phyloP scores from a whole-genome alignment of 1,140 invertebrate genomes.

The Leptestheria dahalacensis region DNA sequence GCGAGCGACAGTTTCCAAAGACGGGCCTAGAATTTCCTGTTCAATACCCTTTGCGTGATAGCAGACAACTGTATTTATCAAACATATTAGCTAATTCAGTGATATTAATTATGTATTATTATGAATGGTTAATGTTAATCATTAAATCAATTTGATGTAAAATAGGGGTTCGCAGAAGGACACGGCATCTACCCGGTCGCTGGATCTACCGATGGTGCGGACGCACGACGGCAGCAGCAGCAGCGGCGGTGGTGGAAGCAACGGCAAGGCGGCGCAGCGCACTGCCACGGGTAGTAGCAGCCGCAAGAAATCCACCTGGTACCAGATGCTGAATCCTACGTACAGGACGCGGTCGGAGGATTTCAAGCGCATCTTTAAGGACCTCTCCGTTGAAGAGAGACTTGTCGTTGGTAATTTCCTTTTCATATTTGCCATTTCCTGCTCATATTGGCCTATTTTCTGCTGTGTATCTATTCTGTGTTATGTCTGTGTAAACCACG shows the following conservation, averaged over 20 bases:
- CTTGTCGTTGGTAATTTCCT: conserved; percentile 86
- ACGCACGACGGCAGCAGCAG: neutral
- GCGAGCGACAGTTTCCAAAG: no score
- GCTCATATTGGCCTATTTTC: no score
- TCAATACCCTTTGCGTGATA: no score
- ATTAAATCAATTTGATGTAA: neutral
- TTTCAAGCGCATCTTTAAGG: conserved; percentile 83
- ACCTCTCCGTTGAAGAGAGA: conserved; percentile 74
- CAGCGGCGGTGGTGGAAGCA: neutral
- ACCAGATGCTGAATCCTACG: conserved; percentile 74
- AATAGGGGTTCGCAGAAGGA: neutral
- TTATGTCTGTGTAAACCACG: no score
- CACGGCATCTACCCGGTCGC: neutral
- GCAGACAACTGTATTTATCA: no score
- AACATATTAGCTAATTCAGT: no score
- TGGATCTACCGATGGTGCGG: neutral
- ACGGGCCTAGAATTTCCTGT: no score
- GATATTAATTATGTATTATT: no score
- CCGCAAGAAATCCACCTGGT: conserved; percentile 49
- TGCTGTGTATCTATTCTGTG: no score
- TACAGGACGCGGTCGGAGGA: conserved; percentile 85
- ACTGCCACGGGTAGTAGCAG: neutral
- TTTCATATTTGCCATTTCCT: no score
- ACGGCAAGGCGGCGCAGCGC: neutral
- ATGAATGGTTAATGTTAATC: no score